Conservation (phyloP, 2,888 invertebrate genomes). For the Ditylenchus weischeri region DNA sequence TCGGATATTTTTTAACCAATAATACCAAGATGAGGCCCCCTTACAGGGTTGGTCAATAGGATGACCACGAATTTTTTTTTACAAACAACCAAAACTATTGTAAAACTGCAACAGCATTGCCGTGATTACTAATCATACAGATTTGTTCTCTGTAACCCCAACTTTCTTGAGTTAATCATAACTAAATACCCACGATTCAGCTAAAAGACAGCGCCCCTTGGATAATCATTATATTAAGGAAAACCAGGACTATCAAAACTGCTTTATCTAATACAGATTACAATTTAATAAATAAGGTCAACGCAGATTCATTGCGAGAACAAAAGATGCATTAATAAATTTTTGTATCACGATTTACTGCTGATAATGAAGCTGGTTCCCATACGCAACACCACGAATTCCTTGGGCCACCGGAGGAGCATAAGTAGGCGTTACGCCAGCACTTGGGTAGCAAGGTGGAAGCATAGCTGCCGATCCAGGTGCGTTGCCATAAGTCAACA, state of each 20-base stretch:
- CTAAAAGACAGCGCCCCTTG: no score
- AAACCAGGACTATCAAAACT: neutral
- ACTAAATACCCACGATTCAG: no score
- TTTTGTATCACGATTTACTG: neutral
- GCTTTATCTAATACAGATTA: constrained; percentile 5
- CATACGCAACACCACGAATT: neutral
- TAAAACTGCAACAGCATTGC: no score
- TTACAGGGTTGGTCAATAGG: no score
- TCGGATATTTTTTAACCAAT: no score
- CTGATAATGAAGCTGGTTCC: constrained; percentile 5
- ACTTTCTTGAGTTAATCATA: no score
- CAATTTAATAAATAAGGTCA: constrained; percentile 11
- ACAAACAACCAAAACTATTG: no score
- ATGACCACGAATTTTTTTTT: no score
- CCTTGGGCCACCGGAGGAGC: neutral
- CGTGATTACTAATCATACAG: no score
- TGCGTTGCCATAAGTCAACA: constrained; percentile 17
- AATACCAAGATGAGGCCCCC: no score
- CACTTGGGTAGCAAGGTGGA: constrained; percentile 7
- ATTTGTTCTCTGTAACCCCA: no score
- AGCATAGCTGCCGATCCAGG: constrained; percentile 8
- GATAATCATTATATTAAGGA: no score
- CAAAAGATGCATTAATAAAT: constrained; percentile 5
- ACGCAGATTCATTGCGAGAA: constrained; percentile 1
- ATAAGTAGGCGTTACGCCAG: constrained; percentile 14